phyloP scores from a whole-genome alignment of 2,113 vertebrate genomes.

The Trachemys scripta region DNA sequence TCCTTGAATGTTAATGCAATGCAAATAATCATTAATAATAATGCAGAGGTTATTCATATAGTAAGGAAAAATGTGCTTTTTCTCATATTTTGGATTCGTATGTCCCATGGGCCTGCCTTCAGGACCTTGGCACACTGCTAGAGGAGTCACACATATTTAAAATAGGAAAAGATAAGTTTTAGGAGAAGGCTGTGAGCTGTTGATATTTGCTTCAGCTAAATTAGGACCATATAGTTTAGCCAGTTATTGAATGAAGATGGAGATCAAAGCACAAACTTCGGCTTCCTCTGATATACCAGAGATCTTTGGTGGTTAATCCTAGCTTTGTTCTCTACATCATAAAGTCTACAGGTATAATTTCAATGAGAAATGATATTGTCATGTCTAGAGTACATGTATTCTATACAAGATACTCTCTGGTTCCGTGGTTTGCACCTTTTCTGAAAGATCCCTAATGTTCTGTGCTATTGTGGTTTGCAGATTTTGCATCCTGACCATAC shows the following conservation, averaged over 20 bases:
- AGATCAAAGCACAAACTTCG: slow-evolving; percentile 40
- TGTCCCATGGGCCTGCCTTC: not conserved
- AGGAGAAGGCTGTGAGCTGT: not conserved
- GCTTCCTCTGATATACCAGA: not conserved
- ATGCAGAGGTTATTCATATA: not conserved
- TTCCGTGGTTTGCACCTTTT: not conserved
- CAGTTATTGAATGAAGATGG: not conserved
- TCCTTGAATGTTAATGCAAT: not conserved
- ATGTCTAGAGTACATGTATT: not conserved
- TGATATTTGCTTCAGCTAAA: slow-evolving; percentile 35
- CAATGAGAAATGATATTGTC: not conserved
- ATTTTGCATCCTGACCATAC: not conserved
- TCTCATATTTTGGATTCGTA: not conserved
- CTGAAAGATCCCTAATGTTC: not conserved
- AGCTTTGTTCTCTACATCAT: not conserved
- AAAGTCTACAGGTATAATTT: not conserved
- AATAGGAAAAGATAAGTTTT: not conserved
- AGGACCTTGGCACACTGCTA: not conserved
- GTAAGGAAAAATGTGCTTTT: not conserved
- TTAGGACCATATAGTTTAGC: slow-evolving; percentile 16
- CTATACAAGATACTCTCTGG: not conserved
- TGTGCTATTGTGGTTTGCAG: not conserved
- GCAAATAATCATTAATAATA: not conserved
- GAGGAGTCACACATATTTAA: slow-evolving; percentile 1
- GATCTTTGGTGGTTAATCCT: not conserved